These are phyloP conservation scores for Cygnus buccinator DNA, from an alignment of 2,113 vertebrate species.

Conservation along the genomic window DNA sequence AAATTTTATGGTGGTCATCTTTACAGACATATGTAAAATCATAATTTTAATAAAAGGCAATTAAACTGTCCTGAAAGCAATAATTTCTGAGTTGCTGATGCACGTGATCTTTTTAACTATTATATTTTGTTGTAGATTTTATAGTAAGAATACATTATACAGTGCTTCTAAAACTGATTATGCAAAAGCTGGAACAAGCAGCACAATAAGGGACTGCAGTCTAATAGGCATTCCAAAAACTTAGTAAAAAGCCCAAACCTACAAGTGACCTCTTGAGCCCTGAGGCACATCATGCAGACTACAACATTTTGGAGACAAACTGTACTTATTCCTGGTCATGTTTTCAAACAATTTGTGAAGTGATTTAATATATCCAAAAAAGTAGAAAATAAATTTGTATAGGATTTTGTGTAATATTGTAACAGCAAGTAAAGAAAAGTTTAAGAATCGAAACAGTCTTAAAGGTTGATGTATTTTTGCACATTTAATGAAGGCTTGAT, in stretches of 20 bases:
- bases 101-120: background rate
- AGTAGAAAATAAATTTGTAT: background rate
- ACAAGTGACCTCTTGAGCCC: conserved; percentile 27
- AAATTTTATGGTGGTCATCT: background rate
- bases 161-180: background rate
- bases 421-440: background rate
- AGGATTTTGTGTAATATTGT: background rate
- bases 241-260: background rate
- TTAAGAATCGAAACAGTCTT: background rate
- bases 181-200: background rate
- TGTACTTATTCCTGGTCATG: background rate
- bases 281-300: background rate
- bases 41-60: background rate
- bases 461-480: background rate
- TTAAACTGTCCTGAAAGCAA: background rate
- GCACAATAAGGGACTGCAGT: background rate
- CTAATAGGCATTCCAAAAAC: background rate
- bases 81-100: background rate
- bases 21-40: background rate
- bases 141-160: accelerated
- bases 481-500: conserved; percentile 15
- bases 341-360: background rate
- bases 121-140: background rate
- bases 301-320: background rate
- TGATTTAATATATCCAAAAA: background rate